Evolutionary conservation across 1,140 invertebrate genomes (phyloP).

Genomic region (Chrysopa pallens): DNA sequence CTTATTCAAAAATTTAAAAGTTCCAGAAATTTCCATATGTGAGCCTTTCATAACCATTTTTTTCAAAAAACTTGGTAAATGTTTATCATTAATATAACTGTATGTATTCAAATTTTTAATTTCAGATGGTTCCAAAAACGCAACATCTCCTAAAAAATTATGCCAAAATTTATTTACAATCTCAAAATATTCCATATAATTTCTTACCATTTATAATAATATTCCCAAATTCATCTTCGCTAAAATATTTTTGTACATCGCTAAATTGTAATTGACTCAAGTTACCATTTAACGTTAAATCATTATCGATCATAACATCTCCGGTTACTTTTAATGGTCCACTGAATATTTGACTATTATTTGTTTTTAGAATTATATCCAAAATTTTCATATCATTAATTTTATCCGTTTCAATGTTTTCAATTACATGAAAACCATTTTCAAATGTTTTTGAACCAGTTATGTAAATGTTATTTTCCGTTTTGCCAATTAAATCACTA

Average conservation of each 20-base stretch:
- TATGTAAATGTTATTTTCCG: slow-evolving; percentile 12
- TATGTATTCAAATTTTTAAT: too few species aligned
- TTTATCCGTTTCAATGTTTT: slow-evolving; percentile 14
- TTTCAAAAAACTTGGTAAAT: too few species aligned
- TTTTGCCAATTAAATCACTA: slow-evolving; percentile 13
- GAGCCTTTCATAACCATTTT: too few species aligned
- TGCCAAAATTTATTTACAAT: neutral
- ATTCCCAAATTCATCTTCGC: slow-evolving; percentile 4
- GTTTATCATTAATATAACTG: too few species aligned
- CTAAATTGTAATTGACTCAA: slow-evolving; percentile 9
- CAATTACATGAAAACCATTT: slow-evolving; percentile 12
- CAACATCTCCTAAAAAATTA: too few species aligned
- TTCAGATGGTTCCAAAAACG: too few species aligned
- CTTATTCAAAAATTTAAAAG: too few species aligned
- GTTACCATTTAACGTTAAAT: slow-evolving; percentile 8
- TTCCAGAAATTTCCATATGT: too few species aligned
- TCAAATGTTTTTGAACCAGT: slow-evolving; percentile 8
- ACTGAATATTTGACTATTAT: slow-evolving; percentile 11
- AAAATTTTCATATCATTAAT: slow-evolving; percentile 13
- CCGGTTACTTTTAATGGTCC: slow-evolving; percentile 13
- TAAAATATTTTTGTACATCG: too few species aligned
- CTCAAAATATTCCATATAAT: neutral
- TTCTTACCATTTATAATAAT: slow-evolving; percentile 10
- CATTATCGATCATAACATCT: slow-evolving; percentile 11
- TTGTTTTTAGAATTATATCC: slow-evolving; percentile 14